Evolutionary conservation across 2,888 invertebrate genomes (phyloP).

Genomic region (Drosophila picticornis): DNA sequence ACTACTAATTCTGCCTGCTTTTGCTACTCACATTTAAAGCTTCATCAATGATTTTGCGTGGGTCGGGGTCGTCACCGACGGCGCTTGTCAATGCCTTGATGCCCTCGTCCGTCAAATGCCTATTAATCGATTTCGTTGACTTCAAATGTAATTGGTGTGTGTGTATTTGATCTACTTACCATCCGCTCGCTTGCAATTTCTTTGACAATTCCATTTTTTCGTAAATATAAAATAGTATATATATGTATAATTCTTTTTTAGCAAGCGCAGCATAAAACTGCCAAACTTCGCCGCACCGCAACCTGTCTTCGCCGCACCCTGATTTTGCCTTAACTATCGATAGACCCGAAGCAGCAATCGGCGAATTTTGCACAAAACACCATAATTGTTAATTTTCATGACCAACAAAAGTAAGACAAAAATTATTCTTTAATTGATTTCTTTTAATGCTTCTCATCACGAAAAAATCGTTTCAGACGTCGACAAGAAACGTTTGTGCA

Average conservation of each 20-base stretch:
- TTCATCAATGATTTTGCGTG: conserved; percentile 88
- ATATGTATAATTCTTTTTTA: conserved; percentile 35
- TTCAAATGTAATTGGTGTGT: background rate
- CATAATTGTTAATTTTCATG: background rate
- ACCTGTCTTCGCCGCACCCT: conserved; percentile 32
- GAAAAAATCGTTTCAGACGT: no score
- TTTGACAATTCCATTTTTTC: conserved; percentile 87
- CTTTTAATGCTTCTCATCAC: background rate
- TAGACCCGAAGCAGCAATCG: background rate
- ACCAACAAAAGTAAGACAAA: no score
- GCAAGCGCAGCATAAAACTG: conserved; percentile 47
- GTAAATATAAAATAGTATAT: conserved; percentile 31
- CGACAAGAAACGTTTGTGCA: background rate
- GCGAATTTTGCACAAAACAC: background rate
- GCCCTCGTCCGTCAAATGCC: conserved; percentile 91
- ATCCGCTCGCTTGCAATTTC: conserved; percentile 89
- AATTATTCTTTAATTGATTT: background rate
- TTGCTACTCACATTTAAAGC: conserved; percentile 90
- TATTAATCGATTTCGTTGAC: conserved; percentile 1
- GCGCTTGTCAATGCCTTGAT: conserved; percentile 88
- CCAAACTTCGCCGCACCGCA: conserved; percentile 29
- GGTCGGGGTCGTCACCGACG: conserved; percentile 85
- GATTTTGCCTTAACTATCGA: conserved; percentile 15
- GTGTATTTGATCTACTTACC: conserved; percentile 85
- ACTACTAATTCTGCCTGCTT: background rate